Percentiles rank a stretch among this genome's conserved stretches.
phyloP scores from a whole-genome alignment of 1,140 invertebrate genomes.

The Lasaia peninsularis region DNA sequence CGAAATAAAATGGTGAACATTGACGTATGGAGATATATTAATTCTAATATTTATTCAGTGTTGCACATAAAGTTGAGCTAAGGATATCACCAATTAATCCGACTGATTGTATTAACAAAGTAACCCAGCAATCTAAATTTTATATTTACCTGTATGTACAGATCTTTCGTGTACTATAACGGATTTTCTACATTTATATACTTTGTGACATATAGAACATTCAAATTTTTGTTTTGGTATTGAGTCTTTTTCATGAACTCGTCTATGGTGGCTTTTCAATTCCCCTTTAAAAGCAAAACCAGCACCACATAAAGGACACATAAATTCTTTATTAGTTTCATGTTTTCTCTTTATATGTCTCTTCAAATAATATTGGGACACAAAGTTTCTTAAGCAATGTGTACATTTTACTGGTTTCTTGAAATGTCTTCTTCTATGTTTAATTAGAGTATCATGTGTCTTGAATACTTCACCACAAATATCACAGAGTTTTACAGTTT shows the following conservation, averaged over 20 bases:
- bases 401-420: conserved; percentile 46
- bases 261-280: conserved; percentile 52
- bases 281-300: conserved; percentile 65
- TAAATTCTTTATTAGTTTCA: conserved; percentile 48
- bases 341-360: conserved; percentile 65
- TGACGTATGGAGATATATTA: no score
- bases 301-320: conserved; percentile 57
- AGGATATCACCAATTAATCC: no score
- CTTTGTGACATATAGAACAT: conserved; percentile 66
- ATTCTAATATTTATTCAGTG: no score
- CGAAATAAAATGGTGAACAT: no score
- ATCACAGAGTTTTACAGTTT: conserved; percentile 53
- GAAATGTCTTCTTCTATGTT: conserved; percentile 50
- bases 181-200: conserved; percentile 65
- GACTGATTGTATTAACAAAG: no score
- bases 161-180: conserved; percentile 71
- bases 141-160: conserved; percentile 62
- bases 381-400: conserved; percentile 51
- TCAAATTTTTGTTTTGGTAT: conserved; percentile 45
- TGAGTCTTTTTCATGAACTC: conserved; percentile 58
- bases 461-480: conserved; percentile 55
- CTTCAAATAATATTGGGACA: conserved; percentile 57
- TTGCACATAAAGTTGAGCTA: no score
- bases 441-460: conserved; percentile 40
- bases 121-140: no score